These are phyloP conservation scores for Melanotaenia maccullochi DNA, from an alignment of 2,797 vertebrate genomes.

Conservation along the genomic window DNA sequence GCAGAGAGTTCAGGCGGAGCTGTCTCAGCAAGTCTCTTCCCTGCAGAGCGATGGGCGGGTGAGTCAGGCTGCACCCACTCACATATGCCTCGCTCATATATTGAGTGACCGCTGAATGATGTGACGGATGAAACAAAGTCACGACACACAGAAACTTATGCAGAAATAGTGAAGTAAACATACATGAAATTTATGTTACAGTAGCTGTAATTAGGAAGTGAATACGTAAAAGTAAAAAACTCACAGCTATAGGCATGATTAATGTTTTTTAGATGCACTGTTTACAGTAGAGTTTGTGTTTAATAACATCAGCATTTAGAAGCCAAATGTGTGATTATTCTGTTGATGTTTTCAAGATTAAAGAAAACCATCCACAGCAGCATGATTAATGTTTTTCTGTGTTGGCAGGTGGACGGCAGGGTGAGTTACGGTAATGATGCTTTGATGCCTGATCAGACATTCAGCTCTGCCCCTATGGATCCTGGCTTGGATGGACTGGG, in stretches of 20 bases:
- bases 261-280: background rate
- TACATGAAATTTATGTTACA: background rate
- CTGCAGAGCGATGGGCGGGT: slow-evolving; percentile 93
- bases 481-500: slow-evolving; percentile 90
- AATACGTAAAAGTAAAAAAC: background rate
- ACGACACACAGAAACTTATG: background rate
- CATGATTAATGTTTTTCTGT: slow-evolving; percentile 7
- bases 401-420: slow-evolving; percentile 85
- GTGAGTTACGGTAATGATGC: slow-evolving; percentile 97
- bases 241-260: background rate
- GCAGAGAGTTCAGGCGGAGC: slow-evolving; percentile 93
- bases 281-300: background rate
- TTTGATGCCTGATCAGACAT: slow-evolving; percentile 93
- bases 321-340: background rate
- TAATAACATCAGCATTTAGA: background rate
- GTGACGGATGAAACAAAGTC: slow-evolving; percentile 3
- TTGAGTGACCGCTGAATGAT: slow-evolving; percentile 29
- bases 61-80: slow-evolving; percentile 77
- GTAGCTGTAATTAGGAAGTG: background rate
- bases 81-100: slow-evolving; percentile 36
- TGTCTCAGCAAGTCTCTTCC: slow-evolving; percentile 93
- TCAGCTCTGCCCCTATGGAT: slow-evolving; percentile 93
- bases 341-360: background rate
- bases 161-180: background rate
- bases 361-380: background rate